These are phyloP conservation scores for Polymixis lichenea DNA, from an alignment of 2,888 invertebrate genomes.

Conservation along the genomic window DNA sequence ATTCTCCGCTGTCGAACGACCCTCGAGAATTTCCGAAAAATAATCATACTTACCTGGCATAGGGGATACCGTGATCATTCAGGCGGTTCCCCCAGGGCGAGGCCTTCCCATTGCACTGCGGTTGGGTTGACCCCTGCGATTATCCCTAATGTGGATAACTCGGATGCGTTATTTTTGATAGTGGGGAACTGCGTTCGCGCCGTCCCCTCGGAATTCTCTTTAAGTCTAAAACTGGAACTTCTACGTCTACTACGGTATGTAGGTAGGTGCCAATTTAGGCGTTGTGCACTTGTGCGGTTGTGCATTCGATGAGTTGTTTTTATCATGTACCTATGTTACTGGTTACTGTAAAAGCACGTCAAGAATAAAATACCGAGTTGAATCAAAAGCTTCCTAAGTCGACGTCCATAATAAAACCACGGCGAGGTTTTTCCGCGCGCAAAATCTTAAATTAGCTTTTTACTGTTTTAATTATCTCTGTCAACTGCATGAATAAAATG, in stretches of 20 bases:
- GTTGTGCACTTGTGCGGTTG: too few relatives aligned
- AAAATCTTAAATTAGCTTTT: neutral
- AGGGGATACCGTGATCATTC: constrained; percentile 33
- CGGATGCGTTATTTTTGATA: constrained; percentile 37
- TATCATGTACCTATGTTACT: too few relatives aligned
- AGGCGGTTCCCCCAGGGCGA: constrained; percentile 46
- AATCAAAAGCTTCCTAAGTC: too few relatives aligned
- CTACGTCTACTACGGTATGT: too few relatives aligned
- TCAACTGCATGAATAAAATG: neutral
- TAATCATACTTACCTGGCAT: constrained; percentile 16
- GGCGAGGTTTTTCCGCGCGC: too few relatives aligned
- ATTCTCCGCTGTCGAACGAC: neutral
- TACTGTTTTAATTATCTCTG: neutral
- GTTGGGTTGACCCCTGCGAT: constrained; percentile 43
- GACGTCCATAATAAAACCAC: too few relatives aligned
- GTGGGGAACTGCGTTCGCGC: constrained; percentile 17
- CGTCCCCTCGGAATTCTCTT: constrained; percentile 8
- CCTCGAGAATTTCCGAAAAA: neutral
- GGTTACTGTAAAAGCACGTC: too few relatives aligned
- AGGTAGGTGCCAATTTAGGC: too few relatives aligned
- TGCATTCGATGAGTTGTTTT: too few relatives aligned
- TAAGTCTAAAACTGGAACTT: too few relatives aligned
- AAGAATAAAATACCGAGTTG: too few relatives aligned
- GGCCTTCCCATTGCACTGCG: constrained; percentile 41
- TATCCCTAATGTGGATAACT: constrained; percentile 44